Evolutionary conservation across 2,113 vertebrate genomes (phyloP).

Genomic region (Tyto alba): DNA sequence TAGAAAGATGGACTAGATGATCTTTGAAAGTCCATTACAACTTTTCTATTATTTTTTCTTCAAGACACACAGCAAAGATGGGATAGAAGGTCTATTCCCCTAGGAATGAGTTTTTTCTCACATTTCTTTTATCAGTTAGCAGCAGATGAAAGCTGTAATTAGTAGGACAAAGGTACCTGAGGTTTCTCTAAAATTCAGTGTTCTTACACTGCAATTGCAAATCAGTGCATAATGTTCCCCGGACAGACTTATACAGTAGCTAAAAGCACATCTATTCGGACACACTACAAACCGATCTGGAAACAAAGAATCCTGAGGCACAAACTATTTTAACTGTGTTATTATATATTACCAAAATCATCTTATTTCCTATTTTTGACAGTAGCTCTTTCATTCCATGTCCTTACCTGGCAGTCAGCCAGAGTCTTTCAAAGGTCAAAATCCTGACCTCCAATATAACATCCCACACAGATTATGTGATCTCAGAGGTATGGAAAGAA

Average conservation of each 20-base stretch:
- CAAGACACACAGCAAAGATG: not conserved
- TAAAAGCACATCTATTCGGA: not conserved
- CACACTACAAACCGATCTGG: not conserved
- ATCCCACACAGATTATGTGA: not conserved
- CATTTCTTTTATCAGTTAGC: constrained; percentile 39
- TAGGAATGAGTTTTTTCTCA: not conserved
- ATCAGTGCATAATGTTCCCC: not conserved
- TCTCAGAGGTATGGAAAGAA: not conserved
- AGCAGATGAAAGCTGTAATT: constrained; percentile 2
- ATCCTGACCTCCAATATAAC: not conserved
- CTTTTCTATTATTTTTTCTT: not conserved
- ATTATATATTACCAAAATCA: not conserved
- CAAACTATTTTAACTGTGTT: not conserved
- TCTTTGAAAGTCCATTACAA: constrained; percentile 1
- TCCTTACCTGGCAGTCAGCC: not conserved
- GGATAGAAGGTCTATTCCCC: not conserved
- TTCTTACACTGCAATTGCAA: not conserved
- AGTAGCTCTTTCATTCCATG: not conserved
- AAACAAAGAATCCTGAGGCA: not conserved
- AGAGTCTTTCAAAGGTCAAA: not conserved
- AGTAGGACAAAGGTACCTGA: not conserved
- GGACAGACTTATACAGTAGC: not conserved
- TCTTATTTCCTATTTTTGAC: not conserved
- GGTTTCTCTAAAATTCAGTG: not conserved
- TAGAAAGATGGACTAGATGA: not conserved